These are phyloP conservation scores for Megastigmus dorsalis DNA, from an alignment of 2,888 invertebrate species.

Conservation along the genomic window DNA sequence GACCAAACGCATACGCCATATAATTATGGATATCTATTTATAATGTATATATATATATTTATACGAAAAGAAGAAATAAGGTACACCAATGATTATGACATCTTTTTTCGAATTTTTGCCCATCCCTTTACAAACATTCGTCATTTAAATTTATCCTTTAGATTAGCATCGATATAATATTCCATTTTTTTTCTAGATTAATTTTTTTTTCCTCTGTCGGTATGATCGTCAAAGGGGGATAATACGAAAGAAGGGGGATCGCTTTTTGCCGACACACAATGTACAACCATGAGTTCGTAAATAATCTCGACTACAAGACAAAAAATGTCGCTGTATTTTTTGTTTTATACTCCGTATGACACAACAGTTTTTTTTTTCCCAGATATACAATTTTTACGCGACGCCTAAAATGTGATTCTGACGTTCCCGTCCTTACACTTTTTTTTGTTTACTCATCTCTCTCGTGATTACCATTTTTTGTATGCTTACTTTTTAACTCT, in stretches of 20 bases:
- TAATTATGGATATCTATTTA: constrained; percentile 53
- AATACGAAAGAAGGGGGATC: constrained; percentile 57
- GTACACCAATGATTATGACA: constrained; percentile 59
- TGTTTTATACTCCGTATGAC: constrained; percentile 25
- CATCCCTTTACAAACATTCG: constrained; percentile 53
- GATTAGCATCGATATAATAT: constrained; percentile 52
- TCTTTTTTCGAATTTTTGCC: constrained; percentile 56
- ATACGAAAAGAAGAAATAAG: constrained; percentile 64
- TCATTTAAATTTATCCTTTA: constrained; percentile 42
- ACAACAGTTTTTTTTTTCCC: constrained; percentile 63
- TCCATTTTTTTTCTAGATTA: constrained; percentile 60
- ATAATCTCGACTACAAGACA: constrained; percentile 62
- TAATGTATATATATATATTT: constrained; percentile 54
- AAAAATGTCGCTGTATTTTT: constrained; percentile 21
- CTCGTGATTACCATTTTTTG: constrained; percentile 58
- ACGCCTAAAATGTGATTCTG: constrained; percentile 53
- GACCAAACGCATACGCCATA: constrained; percentile 31
- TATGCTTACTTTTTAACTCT: constrained; percentile 61
- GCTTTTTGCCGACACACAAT: constrained; percentile 70
- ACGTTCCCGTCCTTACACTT: too few species aligned
- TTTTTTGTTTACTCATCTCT: constrained; percentile 30
- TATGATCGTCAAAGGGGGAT: constrained; percentile 35
- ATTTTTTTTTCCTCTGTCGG: constrained; percentile 56
- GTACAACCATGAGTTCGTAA: constrained; percentile 68
- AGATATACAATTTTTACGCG: constrained; percentile 56